Conservation (phyloP, 2,888 invertebrate species). For the Koerneria pararmatus region DNA sequence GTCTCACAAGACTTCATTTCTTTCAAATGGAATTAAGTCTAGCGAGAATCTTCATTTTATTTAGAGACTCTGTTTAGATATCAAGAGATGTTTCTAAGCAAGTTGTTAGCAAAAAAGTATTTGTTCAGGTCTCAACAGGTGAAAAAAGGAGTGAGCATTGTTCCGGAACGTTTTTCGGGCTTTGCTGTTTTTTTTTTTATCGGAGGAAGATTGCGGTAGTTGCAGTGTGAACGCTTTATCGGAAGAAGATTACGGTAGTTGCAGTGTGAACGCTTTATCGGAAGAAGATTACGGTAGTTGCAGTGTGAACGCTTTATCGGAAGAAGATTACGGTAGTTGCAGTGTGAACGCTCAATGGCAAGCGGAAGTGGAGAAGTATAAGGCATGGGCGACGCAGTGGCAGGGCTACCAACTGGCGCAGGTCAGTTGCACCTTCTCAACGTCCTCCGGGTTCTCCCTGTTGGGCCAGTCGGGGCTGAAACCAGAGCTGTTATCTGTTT, state of each 20-base stretch:
- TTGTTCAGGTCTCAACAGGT: too few relatives aligned
- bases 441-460: not conserved
- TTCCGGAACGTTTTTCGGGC: too few relatives aligned
- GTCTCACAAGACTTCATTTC: too few relatives aligned
- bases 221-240: not conserved
- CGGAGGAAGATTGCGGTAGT: too few relatives aligned
- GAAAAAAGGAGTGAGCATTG: too few relatives aligned
- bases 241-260: not conserved
- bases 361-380: constrained; percentile 49
- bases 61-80: too few relatives aligned
- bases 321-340: not conserved
- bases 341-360: constrained; percentile 48
- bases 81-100: too few relatives aligned
- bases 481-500: not conserved
- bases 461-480: not conserved
- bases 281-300: not conserved
- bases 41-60: too few relatives aligned
- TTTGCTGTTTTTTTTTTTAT: too few relatives aligned
- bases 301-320: not conserved
- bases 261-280: not conserved
- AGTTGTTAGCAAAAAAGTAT: too few relatives aligned
- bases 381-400: constrained; percentile 56
- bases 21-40: too few relatives aligned
- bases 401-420: constrained; percentile 53
- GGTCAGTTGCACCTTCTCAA: constrained; percentile 23